Percentiles rank a stretch among this genome's conserved stretches.
phyloP scores from a whole-genome alignment of 2,797 vertebrate genomes.

The Gastrophryne carolinensis region DNA sequence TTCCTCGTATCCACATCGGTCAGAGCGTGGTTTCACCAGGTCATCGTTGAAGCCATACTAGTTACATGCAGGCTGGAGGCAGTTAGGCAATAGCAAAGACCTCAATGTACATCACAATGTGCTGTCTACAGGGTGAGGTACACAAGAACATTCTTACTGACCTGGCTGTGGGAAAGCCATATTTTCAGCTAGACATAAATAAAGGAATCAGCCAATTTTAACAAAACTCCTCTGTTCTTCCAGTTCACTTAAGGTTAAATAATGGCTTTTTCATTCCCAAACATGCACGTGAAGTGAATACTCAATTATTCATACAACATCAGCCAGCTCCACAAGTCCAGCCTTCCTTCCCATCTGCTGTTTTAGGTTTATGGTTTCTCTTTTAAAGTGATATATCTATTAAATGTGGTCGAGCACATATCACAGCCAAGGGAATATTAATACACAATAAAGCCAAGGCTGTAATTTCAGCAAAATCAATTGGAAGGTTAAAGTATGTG shows the following conservation, averaged over 20 bases:
- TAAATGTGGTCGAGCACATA: constrained; percentile 31
- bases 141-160: too few relatives aligned
- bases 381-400: constrained; percentile 43
- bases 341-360: constrained; percentile 24
- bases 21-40: too few relatives aligned
- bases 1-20: too few relatives aligned
- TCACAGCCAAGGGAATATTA: constrained; percentile 47
- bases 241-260: constrained; percentile 42
- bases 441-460: constrained; percentile 33
- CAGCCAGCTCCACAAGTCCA: constrained; percentile 3
- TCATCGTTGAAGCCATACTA: too few relatives aligned
- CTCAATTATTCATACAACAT: constrained; percentile 43
- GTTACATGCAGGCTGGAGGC: too few relatives aligned
- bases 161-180: constrained; percentile 24
- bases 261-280: constrained; percentile 20
- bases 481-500: constrained; percentile 40
- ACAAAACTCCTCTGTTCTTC: constrained; percentile 28
- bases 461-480: constrained; percentile 50
- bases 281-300: constrained; percentile 20
- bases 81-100: too few relatives aligned
- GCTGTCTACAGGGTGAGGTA: too few relatives aligned
- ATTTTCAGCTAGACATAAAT: not conserved
- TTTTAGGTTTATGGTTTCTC: constrained; percentile 18
- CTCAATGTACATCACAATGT: too few relatives aligned
- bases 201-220: not conserved